Base-by-base conservation (phyloP, 2,797 vertebrate species). In the Molossus molossus region DNA sequence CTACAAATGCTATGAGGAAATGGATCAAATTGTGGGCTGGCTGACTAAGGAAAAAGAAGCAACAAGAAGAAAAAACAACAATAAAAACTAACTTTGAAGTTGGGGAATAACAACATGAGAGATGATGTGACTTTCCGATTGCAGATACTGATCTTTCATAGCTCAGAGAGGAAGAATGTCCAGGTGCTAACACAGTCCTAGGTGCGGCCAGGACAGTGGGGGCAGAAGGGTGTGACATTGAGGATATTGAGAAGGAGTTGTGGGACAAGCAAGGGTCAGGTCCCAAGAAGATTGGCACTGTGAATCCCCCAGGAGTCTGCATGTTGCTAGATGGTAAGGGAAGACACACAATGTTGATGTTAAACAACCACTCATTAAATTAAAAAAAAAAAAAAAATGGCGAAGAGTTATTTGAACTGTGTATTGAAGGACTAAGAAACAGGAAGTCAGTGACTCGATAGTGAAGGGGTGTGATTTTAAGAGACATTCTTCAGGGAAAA, bases 181-280 rank as follows among this genome's bases (percentile, higher is more conserved):
- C 21, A 64, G n/a, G 2, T 62, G 25, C 21, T 40, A 69, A 50
- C 18, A 76, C 57, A 55, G 7, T 17, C 12, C 18, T n/a, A 27
- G 33, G 13, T 45, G 55, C 15, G 45, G 20, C 20, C 1, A 15
- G 5, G 4, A 45, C 12, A 11, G 7, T 50, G 37, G 5, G 33
- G 45, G 25, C 1, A 6, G 64, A 18, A 0, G 1, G 2, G 18
- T 33, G 29, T 5, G 48, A 60, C 69, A 29, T 1, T 6, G 17
- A 53, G 88, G 6, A 33, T 45, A 37, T 15, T 11, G 75, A 87
- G 23, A 27, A 20, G 12, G 11, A 12, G 1, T 9, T 10, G 58
- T 5, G 48, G 9, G 17, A 6, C 15, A 5, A 18, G 10, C 13
- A 29, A 25, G 4, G 23, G 0, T 5, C 9, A 21, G 3, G 17